Conservation (phyloP, 2,797 vertebrate species). For the Anas acuta region DNA sequence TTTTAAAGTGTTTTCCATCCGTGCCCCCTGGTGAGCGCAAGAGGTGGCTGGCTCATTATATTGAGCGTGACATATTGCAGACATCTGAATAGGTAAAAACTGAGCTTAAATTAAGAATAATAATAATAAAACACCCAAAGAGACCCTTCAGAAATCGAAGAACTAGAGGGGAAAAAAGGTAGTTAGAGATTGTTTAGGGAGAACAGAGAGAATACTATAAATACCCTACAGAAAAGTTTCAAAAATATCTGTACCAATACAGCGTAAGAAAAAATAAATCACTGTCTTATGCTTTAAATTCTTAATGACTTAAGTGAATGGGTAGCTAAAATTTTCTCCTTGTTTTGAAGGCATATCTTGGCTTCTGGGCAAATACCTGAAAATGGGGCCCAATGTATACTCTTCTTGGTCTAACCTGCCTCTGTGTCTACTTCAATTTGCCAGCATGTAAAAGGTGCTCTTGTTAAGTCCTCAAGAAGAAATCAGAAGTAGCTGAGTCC, state of each 20-base stretch:
- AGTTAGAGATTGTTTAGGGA: not conserved
- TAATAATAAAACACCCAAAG: not conserved
- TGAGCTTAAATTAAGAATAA: not conserved
- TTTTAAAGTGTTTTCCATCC: not conserved
- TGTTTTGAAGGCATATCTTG: not conserved
- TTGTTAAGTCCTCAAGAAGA: not conserved
- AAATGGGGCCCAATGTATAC: accelerated
- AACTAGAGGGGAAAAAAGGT: not conserved
- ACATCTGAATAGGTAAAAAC: not conserved
- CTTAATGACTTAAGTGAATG: not conserved
- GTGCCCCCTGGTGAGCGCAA: not conserved
- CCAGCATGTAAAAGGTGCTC: accelerated
- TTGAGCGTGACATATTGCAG: not conserved
- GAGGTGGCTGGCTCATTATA: not conserved
- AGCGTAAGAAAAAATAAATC: not conserved
- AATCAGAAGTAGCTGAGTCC: not conserved
- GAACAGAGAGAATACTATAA: constrained; percentile 25
- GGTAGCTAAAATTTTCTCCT: not conserved
- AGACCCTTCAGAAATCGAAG: not conserved
- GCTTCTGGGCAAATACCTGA: not conserved
- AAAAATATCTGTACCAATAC: not conserved
- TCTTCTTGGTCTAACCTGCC: too few relatives aligned
- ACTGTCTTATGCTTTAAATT: not conserved
- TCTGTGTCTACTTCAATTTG: accelerated
- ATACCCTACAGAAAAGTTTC: not conserved